Conservation (phyloP, 2,888 invertebrate species). For the Leptura quadrifasciata region DNA sequence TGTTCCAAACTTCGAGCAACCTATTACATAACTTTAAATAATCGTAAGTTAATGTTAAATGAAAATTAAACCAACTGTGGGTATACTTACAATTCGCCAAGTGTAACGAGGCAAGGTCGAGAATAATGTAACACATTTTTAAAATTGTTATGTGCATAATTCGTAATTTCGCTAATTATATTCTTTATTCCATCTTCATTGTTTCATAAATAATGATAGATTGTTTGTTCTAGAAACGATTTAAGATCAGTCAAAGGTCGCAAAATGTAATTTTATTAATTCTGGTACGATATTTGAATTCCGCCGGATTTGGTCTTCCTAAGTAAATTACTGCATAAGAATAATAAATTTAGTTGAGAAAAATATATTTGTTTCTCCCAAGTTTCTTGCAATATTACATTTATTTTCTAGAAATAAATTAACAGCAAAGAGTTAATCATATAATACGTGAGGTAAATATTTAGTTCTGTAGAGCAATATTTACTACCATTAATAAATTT, state of each 20-base stretch:
- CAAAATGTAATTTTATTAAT: not conserved
- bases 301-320: too few relatives aligned
- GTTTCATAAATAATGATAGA: slow-evolving; percentile 9
- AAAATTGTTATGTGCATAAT: slow-evolving; percentile 29
- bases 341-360: too few relatives aligned
- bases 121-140: slow-evolving; percentile 35
- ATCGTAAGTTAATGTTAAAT: slow-evolving; percentile 11
- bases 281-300: too few relatives aligned
- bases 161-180: slow-evolving; percentile 28
- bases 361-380: too few relatives aligned
- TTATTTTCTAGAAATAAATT: too few relatives aligned
- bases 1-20: slow-evolving; percentile 18
- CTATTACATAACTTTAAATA: slow-evolving; percentile 19
- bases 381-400: too few relatives aligned
- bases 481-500: too few relatives aligned
- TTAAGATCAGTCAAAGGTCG: not conserved
- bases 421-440: too few relatives aligned
- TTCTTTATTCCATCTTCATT: slow-evolving; percentile 16
- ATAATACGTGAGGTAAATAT: too few relatives aligned
- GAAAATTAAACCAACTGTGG: slow-evolving; percentile 17
- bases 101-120: slow-evolving; percentile 38
- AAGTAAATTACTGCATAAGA: too few relatives aligned
- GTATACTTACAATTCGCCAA: slow-evolving; percentile 29
- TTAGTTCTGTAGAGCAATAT: too few relatives aligned
- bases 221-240: not conserved